Evolutionary conservation across 1,140 invertebrate species (phyloP).

Genomic region (Acromyrmex echinatior): DNA sequence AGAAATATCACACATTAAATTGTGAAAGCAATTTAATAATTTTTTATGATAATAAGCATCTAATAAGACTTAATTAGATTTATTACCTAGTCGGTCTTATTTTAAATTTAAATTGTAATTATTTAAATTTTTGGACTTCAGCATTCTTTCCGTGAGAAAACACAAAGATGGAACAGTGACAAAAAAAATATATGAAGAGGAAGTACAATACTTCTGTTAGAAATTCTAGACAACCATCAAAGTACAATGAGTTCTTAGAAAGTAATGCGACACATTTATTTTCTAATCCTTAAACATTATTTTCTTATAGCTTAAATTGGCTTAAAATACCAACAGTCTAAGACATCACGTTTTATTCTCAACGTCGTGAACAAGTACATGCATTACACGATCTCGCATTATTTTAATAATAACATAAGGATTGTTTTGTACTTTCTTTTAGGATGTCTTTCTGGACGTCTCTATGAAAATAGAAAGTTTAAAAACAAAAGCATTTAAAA

Average conservation of each 20-base stretch:
- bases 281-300: conserved; percentile 23
- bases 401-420: conserved; percentile 27
- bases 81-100: too few species aligned
- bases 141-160: neutral
- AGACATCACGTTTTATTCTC: neutral
- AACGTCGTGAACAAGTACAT: neutral
- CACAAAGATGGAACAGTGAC: neutral
- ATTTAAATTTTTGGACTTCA: too few species aligned
- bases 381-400: conserved; percentile 15
- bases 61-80: too few species aligned
- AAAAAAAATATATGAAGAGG: neutral
- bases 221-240: neutral
- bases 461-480: conserved; percentile 19
- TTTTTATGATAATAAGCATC: too few species aligned
- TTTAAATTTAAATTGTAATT: too few species aligned
- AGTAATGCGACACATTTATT: conserved; percentile 8
- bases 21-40: too few species aligned
- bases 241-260: neutral
- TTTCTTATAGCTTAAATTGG: neutral
- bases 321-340: conserved; percentile 10
- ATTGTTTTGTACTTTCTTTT: conserved; percentile 19
- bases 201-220: neutral
- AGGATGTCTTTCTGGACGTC: neutral
- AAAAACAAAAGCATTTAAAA: conserved; percentile 34
- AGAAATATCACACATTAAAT: too few species aligned